Base-by-base conservation (phyloP, 2,113 vertebrate genomes). In the Plestiodon gilberti region DNA sequence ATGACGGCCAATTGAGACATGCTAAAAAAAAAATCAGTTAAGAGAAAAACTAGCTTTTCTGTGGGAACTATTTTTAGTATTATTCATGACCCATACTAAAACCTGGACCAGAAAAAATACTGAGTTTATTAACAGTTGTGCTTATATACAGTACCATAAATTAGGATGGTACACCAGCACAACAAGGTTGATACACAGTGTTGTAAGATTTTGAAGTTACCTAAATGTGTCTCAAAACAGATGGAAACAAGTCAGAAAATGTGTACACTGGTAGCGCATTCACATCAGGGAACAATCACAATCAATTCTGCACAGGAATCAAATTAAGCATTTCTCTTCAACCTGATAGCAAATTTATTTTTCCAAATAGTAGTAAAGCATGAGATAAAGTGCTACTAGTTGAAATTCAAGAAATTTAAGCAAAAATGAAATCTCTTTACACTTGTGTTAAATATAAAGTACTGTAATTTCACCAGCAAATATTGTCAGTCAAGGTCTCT, bases 321-420 rank as follows among this genome's bases (percentile, higher is more conserved):
- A 83, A 86, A 48, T 86, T 88, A 89, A 82, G 43, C 40, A 86
- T 91, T 92, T 95, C 92, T 94, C 92, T 93, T 87, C 79, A 95
- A 90, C 89, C 76, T 74, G 38, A 82, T 52, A 84, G 75, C 57
- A 91, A 73, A 93, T 92, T 93, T 92, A 69, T 87, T 93, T 94
- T 48, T 89, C 91, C 83, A 90, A 95, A 88, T 92, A 97, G 96
- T 97, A 97, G 96, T 97, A 96, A 87, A 95, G 95, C 93, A 93
- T 96, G 86, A 96, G 84, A 96, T 97, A 97, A 97, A 97, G 96
- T 97, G 97, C 96, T 96, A 91, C 93, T 94, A 95, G 96, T 94
- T 92, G 93, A 96, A 96, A 88, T 95, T 92, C 86, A 93, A 94
- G 93, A 96, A 82, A 91, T 82, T 89, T 88, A 0, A 57, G 76